Conservation (phyloP, 2,888 invertebrate genomes). For the Perizoma affinitatum region DNA sequence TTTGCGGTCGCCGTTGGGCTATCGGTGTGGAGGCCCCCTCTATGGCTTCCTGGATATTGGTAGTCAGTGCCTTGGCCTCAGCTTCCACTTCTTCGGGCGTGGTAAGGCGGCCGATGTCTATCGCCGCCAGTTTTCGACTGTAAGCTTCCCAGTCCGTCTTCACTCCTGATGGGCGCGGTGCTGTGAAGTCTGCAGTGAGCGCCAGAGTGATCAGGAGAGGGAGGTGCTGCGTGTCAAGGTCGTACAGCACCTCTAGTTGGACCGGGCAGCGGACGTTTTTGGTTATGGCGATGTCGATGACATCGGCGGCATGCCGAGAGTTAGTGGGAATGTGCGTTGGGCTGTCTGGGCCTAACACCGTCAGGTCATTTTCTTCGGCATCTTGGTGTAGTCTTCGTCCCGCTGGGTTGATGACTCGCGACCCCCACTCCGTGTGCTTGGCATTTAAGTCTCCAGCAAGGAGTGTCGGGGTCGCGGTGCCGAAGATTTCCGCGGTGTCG, state of each 20-base stretch:
- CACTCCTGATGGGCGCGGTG: neutral
- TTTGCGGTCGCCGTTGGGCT: neutral
- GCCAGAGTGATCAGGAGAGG: conserved; percentile 6
- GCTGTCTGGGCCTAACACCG: no score
- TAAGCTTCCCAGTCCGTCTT: neutral
- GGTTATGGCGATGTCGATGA: no score
- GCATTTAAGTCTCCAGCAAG: no score
- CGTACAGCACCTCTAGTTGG: no score
- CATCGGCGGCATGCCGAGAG: no score
- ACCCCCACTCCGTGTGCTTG: conserved; percentile 3
- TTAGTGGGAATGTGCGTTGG: no score
- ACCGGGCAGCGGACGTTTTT: no score
- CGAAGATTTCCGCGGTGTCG: neutral
- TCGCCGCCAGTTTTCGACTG: neutral
- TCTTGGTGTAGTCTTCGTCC: neutral
- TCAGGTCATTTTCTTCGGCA: no score
- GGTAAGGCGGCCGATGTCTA: neutral
- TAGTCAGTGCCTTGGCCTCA: neutral
- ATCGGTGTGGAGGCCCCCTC: neutral
- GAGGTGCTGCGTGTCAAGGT: conserved; percentile 3
- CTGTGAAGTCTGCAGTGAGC: conserved; percentile 3
- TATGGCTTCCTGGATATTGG: neutral
- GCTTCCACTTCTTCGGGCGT: conserved; percentile 6
- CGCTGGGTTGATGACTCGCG: neutral
- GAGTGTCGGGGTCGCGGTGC: neutral